A percentile compares a stretch with the other conserved stretches of the same genome.
These are phyloP conservation scores for Rotaria sp. DNA, from an alignment of 2,888 invertebrate species.

Conservation along the genomic window DNA sequence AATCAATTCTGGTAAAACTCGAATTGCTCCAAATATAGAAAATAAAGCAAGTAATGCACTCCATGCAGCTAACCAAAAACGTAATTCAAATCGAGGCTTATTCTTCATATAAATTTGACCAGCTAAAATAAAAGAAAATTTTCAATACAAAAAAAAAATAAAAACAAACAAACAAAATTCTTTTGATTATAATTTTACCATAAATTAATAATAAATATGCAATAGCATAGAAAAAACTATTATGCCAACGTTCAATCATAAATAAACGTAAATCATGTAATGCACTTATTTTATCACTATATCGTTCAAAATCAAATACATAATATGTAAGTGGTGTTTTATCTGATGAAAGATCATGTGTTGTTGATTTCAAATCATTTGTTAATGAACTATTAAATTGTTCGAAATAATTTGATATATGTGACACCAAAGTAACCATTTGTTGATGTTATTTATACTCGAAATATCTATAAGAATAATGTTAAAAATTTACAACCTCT, in stretches of 20 bases:
- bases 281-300: background rate
- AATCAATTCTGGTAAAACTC: conserved; percentile 30
- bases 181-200: background rate
- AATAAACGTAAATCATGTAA: background rate
- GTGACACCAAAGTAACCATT: background rate
- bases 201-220: conserved; percentile 4
- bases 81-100: conserved; percentile 1
- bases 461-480: background rate
- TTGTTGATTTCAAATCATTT: background rate
- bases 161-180: no score
- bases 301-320: conserved; percentile 10
- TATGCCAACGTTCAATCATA: conserved; percentile 20
- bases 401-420: conserved; percentile 2
- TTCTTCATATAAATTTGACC: conserved; percentile 30
- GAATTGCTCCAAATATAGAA: conserved; percentile 27
- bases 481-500: no score
- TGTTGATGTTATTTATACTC: background rate
- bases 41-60: conserved; percentile 20
- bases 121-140: no score
- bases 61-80: conserved; percentile 10
- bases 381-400: background rate
- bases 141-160: no score
- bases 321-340: background rate
- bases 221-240: conserved; percentile 21
- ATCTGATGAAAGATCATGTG: background rate